Base-by-base conservation (phyloP, 2,797 vertebrate species). In the Sebastes elongatus region DNA sequence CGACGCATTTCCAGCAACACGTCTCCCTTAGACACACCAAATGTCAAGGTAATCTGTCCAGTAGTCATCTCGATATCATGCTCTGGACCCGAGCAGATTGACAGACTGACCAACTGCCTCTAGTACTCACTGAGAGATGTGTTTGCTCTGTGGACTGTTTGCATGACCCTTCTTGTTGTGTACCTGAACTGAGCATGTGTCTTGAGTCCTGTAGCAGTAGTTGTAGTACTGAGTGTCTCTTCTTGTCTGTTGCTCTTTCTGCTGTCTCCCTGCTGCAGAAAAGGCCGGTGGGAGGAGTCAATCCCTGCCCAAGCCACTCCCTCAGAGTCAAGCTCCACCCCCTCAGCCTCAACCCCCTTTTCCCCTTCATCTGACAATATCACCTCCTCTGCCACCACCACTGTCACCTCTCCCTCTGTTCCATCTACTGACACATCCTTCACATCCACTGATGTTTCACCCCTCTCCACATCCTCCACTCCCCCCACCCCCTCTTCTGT, bases 231-330 rank as follows among this genome's bases (percentile, higher is more conserved):
- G 89, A 95, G 92, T 82, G 85, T 92, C 87, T 93, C 88, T 94
- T 93, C 88, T 90, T 94, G 90, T 93, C 71, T 94, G 90, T 94
- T 93, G 93, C 92, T 94, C 91, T 91, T 89, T 95, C 88, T 90
- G 90, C 93, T 94, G 92, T 92, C 88, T 95, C 86, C 84, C 89
- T 85, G 88, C 91, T 95, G 91, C 93, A 96, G 96, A 94, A 96
- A 95, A 94, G 92, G 91, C 93, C 93, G 84, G 88, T 94, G 94
- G 95, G 95, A 95, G 93, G 95, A 95, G 74, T 92, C 93, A 92
- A 87, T 88, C 91, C 91, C 94, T 93, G 93, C 89, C 91, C 95
- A 94, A 95, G 93, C 91, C 93, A 94, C 94, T 89, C 86, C 94
- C 88, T 35, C 93, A 89, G 95, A 95, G 80, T 81, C 93, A 68